phyloP scores from a whole-genome alignment of 1,140 invertebrate genomes.

The Sycophila sp. region DNA sequence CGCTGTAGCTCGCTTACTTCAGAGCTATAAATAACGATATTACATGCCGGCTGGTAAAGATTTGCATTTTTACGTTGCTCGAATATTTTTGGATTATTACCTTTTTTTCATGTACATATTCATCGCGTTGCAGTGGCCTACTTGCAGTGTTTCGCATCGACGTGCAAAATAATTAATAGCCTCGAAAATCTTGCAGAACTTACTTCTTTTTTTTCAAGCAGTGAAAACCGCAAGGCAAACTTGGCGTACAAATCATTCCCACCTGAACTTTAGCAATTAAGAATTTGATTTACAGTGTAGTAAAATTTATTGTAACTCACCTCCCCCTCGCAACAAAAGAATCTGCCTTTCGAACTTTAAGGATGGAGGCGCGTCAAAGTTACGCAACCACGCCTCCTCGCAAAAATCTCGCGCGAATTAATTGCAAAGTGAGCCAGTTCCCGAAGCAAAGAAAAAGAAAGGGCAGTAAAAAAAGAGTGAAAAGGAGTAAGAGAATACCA shows the following conservation, averaged over 20 bases:
- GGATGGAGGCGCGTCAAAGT: not conserved
- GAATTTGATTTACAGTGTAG: slow-evolving; percentile 17
- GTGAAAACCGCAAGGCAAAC: not conserved
- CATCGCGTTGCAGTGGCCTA: too few species aligned
- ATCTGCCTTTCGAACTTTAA: not conserved
- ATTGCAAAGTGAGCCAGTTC: too few species aligned
- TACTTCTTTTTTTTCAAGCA: not conserved
- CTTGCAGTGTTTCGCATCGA: too few species aligned
- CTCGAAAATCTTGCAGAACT: not conserved
- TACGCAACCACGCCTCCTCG: not conserved
- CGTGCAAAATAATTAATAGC: too few species aligned
- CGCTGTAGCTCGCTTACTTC: too few species aligned
- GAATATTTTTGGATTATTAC: too few species aligned
- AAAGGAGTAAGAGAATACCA: not conserved
- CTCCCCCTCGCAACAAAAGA: too few species aligned
- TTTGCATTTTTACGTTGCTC: too few species aligned
- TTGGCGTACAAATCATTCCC: not conserved
- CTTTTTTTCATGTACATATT: too few species aligned
- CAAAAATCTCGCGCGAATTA: not conserved
- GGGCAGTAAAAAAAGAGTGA: not conserved
- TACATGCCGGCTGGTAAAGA: too few species aligned
- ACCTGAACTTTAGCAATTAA: slow-evolving; percentile 24
- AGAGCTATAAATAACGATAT: too few species aligned
- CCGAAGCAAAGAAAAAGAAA: not conserved
- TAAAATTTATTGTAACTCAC: not conserved